Evolutionary conservation across 2,113 vertebrate genomes (phyloP), one percentile per base, ranked within the genome.

Genomic region (Bolborhynchus lineola): DNA sequence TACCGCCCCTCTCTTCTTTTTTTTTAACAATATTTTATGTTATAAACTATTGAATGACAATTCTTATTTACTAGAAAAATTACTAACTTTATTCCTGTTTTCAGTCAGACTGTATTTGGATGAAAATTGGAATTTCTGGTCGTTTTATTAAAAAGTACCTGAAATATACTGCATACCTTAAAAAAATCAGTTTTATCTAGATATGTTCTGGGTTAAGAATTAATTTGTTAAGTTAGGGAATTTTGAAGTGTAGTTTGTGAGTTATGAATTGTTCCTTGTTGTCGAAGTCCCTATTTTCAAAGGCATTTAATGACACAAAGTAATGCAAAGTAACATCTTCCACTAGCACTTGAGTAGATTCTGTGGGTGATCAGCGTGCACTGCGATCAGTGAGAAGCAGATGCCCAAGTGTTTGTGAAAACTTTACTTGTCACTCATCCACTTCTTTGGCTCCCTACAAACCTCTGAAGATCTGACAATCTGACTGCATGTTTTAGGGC

Each of bases 1-100:
- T 7, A 11, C 0, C 1, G 2, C 9, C 5, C 4, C 7, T 1
- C 57, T 59, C 26, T 2, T 5, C n/a, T 39, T 39, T 7, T 79
- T 60, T 55, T 37, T 29, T 4, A 7, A 23, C 19, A 68, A 13
- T 13, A 21, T 26, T 80, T 71, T 44, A 16, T 62, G 6, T 52
- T 72, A 37, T 18, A 57, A 72, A 81, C 72, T 59, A 23, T 2
- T 26, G 23, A 62, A 81, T 44, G 4, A 13, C 19, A 17, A 46
- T 67, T 71, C 39, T 70, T 41, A 37, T 29, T 64, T 74, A 69
- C 60, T 72, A 25, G 37, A 57, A 67, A 33, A 55, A 28, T 4
- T 49, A 42, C 13, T 65, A n/a, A 47, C 3, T 57, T 70, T 37
- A 9, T 28, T 71, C 21, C 6, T 24, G 16, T 37, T 81, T 91